Conservation (phyloP, 2,888 invertebrate species). For the Caenorhabditis sp. region DNA sequence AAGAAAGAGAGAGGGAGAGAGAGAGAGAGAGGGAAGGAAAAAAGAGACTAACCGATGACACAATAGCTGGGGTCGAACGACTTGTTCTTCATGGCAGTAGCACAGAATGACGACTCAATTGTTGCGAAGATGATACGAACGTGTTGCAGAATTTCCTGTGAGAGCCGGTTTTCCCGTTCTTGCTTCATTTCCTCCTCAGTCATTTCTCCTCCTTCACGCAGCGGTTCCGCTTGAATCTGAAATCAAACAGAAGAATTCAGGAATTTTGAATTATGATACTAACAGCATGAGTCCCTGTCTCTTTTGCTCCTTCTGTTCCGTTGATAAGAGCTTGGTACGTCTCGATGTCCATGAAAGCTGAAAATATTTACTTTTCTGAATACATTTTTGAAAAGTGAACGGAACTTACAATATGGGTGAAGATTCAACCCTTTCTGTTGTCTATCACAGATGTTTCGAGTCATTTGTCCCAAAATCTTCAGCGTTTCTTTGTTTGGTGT, state of each 20-base stretch:
- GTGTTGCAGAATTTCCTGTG: conserved; percentile 1
- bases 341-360: conserved; percentile 17
- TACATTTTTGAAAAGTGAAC: neutral
- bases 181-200: too few species aligned
- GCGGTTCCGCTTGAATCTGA: too few species aligned
- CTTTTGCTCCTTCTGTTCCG: neutral
- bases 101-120: neutral
- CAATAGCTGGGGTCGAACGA: neutral
- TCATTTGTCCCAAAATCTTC: conserved; percentile 16
- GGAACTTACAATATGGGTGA: conserved; percentile 14
- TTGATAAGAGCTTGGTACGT: neutral
- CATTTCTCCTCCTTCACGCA: too few species aligned
- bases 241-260: too few species aligned
- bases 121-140: conserved; percentile 9
- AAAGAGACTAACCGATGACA: neutral
- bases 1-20: too few species aligned
- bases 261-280: neutral
- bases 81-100: neutral
- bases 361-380: neutral
- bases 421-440: neutral
- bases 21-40: too few species aligned
- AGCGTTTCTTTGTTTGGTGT: conserved; percentile 37
- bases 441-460: neutral
- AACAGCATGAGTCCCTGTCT: neutral
- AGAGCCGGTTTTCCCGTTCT: too few species aligned